Conservation (phyloP, 2,888 invertebrate genomes). For the Caenorhabditis angaria region DNA sequence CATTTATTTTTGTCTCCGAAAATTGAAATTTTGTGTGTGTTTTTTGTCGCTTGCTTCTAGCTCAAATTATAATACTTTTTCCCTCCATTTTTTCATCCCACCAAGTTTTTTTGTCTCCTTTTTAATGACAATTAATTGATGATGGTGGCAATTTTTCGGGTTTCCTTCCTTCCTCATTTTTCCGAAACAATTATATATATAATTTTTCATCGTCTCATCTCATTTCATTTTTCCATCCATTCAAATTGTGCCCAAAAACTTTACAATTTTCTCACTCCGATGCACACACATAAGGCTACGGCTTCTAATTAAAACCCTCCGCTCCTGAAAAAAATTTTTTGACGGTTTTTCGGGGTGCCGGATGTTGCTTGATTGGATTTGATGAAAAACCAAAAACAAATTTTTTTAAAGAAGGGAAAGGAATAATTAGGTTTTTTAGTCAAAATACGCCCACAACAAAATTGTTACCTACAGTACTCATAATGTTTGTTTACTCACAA, state of each 20-base stretch:
- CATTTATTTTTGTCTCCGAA: constrained; percentile 8
- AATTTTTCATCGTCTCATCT: too few species aligned
- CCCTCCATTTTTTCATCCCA: not conserved
- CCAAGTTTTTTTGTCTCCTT: not conserved
- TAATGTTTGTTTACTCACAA: not conserved
- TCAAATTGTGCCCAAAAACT: not conserved
- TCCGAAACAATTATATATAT: not conserved
- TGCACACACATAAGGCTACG: constrained; percentile 27
- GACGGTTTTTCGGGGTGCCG: constrained; percentile 4
- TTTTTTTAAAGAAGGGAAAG: constrained; percentile 16
- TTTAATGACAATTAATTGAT: not conserved
- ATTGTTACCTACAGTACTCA: not conserved
- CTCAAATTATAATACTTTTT: constrained; percentile 1
- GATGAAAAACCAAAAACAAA: not conserved
- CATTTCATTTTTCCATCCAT: not conserved
- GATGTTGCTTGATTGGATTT: constrained; percentile 14
- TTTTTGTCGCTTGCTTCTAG: not conserved
- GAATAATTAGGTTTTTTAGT: constrained; percentile 17
- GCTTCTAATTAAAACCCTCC: constrained; percentile 41
- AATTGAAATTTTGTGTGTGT: constrained; percentile 5
- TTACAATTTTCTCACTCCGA: constrained; percentile 1
- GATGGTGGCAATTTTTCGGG: not conserved
- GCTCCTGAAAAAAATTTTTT: constrained; percentile 11
- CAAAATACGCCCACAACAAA: constrained; percentile 18
- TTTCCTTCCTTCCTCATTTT: not conserved